Evolutionary conservation across 2,797 vertebrate genomes (phyloP).

Genomic region (Pangasius djambal): DNA sequence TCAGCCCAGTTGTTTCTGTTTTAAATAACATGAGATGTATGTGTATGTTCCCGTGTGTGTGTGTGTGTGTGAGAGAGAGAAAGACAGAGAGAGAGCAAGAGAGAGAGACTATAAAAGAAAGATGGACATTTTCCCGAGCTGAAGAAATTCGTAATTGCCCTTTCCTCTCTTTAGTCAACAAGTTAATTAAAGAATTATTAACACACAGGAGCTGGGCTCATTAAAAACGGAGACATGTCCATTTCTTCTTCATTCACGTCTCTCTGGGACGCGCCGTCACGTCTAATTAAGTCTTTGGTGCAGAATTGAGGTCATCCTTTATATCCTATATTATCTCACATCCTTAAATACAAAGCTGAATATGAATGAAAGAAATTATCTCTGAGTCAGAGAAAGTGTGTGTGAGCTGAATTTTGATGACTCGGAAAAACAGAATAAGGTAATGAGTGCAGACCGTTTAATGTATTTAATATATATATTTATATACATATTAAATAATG

Average conservation of each 20-base stretch:
- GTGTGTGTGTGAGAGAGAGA: not conserved
- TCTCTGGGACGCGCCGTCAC: conserved; percentile 63
- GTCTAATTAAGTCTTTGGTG: conserved; percentile 70
- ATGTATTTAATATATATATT: not conserved
- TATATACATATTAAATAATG: not conserved
- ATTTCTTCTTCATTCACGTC: conserved; percentile 65
- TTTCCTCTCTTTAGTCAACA: conserved; percentile 78
- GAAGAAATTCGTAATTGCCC: conserved; percentile 61
- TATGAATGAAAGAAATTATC: conserved; percentile 26
- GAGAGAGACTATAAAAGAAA: conserved; percentile 29
- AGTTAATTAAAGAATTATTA: conserved; percentile 88
- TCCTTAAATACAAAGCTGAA: conserved; percentile 35
- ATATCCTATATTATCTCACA: conserved; percentile 33
- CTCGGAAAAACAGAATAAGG: not conserved
- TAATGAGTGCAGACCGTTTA: not conserved
- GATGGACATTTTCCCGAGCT: conserved; percentile 26
- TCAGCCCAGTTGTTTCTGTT: not conserved
- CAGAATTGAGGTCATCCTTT: conserved; percentile 65
- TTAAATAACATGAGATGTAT: conserved; percentile 2
- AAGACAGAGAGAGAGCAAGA: not conserved
- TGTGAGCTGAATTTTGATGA: not conserved
- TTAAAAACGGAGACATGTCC: conserved; percentile 68
- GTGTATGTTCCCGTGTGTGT: not conserved
- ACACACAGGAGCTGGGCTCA: conserved; percentile 66
- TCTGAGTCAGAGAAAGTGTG: not conserved